Evolutionary conservation across 2,888 invertebrate genomes (phyloP).

Genomic region (Priocnemis perturbator): DNA sequence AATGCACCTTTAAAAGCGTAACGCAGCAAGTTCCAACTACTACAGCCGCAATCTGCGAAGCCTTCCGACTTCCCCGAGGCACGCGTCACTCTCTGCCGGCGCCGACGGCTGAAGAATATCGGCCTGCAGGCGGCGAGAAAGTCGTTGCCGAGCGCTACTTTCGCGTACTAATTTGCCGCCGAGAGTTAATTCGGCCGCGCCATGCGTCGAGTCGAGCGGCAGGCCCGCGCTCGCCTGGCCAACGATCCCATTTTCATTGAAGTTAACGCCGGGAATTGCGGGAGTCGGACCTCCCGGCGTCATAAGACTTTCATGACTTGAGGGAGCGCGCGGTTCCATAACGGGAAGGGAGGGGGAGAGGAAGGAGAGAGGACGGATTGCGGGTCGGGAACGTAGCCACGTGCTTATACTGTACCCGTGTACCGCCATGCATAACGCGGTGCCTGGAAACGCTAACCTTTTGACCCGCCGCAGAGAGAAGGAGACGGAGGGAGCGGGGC

Average conservation of each 20-base stretch:
- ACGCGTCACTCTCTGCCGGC: too few species aligned
- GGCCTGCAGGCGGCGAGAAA: too few species aligned
- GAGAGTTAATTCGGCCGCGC: conserved; percentile 33
- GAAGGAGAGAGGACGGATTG: conserved; percentile 37
- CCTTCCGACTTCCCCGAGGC: too few species aligned
- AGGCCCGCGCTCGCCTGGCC: conserved; percentile 6
- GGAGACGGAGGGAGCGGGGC: conserved; percentile 30
- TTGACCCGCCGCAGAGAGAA: conserved; percentile 55
- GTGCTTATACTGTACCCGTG: conserved; percentile 21
- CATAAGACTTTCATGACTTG: conserved; percentile 61
- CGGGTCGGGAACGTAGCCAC: conserved; percentile 29
- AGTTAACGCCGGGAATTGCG: conserved; percentile 54
- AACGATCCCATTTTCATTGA: conserved; percentile 55
- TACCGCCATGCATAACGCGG: conserved; percentile 39
- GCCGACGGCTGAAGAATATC: too few species aligned
- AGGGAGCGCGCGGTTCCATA: conserved; percentile 20
- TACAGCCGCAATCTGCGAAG: too few species aligned
- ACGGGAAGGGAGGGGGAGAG: conserved; percentile 2
- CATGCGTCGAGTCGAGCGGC: conserved; percentile 19
- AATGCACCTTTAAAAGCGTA: too few species aligned
- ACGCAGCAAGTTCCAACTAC: too few species aligned
- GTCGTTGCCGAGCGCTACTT: conserved; percentile 7
- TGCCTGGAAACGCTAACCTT: conserved; percentile 58
- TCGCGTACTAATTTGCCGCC: conserved; percentile 53
- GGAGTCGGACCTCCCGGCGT: conserved; percentile 34